Conservation (phyloP, 2,888 invertebrate genomes). For the Diogma glabrata region DNA sequence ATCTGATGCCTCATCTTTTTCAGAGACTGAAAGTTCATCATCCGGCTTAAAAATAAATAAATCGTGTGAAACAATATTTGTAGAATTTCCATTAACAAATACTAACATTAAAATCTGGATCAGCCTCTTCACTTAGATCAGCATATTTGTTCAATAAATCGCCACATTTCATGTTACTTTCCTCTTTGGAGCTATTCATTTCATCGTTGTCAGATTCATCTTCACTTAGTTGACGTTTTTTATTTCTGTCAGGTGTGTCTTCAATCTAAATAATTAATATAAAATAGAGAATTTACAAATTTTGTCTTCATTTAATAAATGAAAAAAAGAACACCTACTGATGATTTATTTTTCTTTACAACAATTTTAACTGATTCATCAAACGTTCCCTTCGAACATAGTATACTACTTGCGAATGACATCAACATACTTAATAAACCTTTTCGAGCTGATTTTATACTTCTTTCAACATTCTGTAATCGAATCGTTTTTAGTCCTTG, state of each 20-base stretch:
- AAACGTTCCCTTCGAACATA: not conserved
- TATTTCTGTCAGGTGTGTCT: not conserved
- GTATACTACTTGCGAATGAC: not conserved
- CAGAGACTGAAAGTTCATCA: not conserved
- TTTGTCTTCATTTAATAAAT: no score
- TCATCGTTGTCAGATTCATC: not conserved
- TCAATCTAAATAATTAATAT: no score
- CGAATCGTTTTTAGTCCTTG: slow-evolving; percentile 26
- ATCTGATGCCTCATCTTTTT: not conserved
- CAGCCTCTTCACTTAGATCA: no score
- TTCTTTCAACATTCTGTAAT: slow-evolving; percentile 17
- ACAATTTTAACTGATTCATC: slow-evolving; percentile 1
- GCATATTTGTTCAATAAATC: slow-evolving; percentile 7
- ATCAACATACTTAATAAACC: not conserved
- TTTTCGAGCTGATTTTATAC: not conserved
- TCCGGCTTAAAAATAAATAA: no score
- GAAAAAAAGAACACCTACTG: no score
- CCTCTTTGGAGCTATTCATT: no score
- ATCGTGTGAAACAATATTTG: no score
- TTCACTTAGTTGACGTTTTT: not conserved
- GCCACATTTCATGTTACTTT: not conserved
- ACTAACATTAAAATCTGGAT: slow-evolving; percentile 8
- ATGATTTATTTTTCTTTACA: not conserved
- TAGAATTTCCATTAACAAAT: no score
- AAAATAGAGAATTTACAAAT: no score